Percentiles rank a stretch among this genome's conserved stretches.
These are phyloP conservation scores for Helicoverpa armigera DNA, from an alignment of 1,140 invertebrate genomes.

Conservation along the genomic window DNA sequence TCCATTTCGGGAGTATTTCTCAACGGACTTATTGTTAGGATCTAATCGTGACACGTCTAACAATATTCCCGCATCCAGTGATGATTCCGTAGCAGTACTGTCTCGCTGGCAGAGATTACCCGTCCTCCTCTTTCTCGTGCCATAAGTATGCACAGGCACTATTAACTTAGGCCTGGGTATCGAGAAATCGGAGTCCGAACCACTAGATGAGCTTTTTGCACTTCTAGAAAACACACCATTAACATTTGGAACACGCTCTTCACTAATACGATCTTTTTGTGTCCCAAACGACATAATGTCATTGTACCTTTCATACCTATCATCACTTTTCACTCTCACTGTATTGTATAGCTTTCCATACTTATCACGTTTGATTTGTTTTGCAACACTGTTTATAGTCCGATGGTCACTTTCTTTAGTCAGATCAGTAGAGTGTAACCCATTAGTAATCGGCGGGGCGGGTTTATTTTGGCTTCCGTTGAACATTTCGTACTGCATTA, in stretches of 20 bases:
- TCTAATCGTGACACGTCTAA: conserved; percentile 78
- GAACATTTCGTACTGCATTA: conserved; percentile 83
- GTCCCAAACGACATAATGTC: conserved; percentile 74
- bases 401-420: conserved; percentile 82
- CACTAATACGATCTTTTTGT: conserved; percentile 73
- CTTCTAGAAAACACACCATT: conserved; percentile 81
- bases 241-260: conserved; percentile 81
- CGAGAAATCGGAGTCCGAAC: conserved; percentile 89
- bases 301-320: conserved; percentile 82
- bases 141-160: conserved; percentile 95
- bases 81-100: conserved; percentile 78
- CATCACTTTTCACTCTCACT: conserved; percentile 85
- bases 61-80: conserved; percentile 78
- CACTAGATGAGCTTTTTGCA: conserved; percentile 83
- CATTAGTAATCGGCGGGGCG: conserved; percentile 67
- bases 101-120: conserved; percentile 89
- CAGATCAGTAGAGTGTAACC: conserved; percentile 69
- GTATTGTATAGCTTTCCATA: conserved; percentile 83
- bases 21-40: conserved; percentile 61
- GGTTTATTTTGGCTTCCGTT: conserved; percentile 73
- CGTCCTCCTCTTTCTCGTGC: conserved; percentile 91
- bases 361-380: conserved; percentile 82
- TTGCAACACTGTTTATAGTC: conserved; percentile 79
- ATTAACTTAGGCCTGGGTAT: conserved; percentile 94
- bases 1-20: conserved; percentile 66